Conservation (phyloP, 2,888 invertebrate genomes). For the Drosophila aldrichi region DNA sequence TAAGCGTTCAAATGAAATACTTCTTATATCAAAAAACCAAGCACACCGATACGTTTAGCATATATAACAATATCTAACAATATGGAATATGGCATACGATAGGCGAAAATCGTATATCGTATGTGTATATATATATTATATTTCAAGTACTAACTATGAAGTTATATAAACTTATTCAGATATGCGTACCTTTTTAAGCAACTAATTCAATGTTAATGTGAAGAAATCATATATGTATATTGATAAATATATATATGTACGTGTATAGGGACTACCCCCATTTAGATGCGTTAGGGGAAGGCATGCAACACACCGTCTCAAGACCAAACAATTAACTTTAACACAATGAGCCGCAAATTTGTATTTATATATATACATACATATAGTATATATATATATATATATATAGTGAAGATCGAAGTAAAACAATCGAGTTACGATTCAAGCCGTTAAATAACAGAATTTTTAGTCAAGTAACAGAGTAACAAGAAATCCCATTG, state of each 20-base stretch:
- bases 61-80: constrained; percentile 18
- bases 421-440: constrained; percentile 74
- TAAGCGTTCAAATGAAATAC: constrained; percentile 51
- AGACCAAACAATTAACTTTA: constrained; percentile 57
- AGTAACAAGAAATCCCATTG: constrained; percentile 38
- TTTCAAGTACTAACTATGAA: constrained; percentile 26
- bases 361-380: constrained; percentile 63
- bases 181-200: constrained; percentile 72
- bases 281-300: constrained; percentile 11
- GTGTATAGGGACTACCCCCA: constrained; percentile 1
- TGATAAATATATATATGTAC: constrained; percentile 1
- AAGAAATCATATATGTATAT: neutral
- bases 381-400: constrained; percentile 8
- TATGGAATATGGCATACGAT: constrained; percentile 40
- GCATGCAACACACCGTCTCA: constrained; percentile 39
- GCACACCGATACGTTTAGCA: constrained; percentile 79
- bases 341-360: constrained; percentile 72
- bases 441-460: constrained; percentile 46
- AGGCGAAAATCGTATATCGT: constrained; percentile 30
- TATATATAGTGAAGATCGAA: constrained; percentile 20
- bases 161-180: constrained; percentile 58
- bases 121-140: constrained; percentile 26
- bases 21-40: constrained; percentile 76
- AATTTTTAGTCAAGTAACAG: constrained; percentile 24
- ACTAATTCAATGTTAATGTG: constrained; percentile 63